phyloP scores from a whole-genome alignment of 2,113 vertebrate genomes.

The Gallinago jamesoni region DNA sequence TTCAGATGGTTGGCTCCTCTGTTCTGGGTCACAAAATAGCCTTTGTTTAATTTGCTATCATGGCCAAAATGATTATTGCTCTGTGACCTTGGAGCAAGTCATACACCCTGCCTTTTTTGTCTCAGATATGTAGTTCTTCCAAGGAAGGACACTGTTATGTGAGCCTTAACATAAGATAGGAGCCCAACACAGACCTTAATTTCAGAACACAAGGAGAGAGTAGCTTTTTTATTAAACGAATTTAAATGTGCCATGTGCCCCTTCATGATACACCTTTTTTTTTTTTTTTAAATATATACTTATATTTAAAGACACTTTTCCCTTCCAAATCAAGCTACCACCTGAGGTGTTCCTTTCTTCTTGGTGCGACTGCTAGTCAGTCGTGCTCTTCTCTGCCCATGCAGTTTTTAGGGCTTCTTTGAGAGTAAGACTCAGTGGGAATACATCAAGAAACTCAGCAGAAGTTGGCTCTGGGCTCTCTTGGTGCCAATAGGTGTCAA shows the following conservation, averaged over 20 bases:
- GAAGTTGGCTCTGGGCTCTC: background rate
- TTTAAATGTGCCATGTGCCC: background rate
- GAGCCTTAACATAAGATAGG: background rate
- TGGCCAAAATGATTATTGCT: background rate
- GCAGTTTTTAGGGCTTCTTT: background rate
- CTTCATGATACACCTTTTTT: background rate
- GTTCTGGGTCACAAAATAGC: background rate
- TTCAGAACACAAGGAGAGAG: background rate
- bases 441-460: background rate
- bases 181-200: background rate
- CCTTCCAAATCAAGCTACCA: background rate
- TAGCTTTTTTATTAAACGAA: background rate
- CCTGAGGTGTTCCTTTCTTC: background rate
- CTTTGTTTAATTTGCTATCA: background rate
- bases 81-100: background rate
- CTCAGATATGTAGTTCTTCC: background rate
- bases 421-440: accelerated
- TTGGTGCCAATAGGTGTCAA: background rate
- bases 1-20: background rate
- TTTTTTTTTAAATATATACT: background rate
- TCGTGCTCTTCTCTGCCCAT: background rate
- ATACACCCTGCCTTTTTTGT: background rate
- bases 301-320: background rate
- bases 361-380: background rate
- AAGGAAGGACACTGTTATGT: background rate